Evolutionary conservation across 37 sponge, comb jelly and placozoan genomes (phyloP), one percentile per base, ranked within the genome.

Genomic region (Haliclona indistincta): DNA sequence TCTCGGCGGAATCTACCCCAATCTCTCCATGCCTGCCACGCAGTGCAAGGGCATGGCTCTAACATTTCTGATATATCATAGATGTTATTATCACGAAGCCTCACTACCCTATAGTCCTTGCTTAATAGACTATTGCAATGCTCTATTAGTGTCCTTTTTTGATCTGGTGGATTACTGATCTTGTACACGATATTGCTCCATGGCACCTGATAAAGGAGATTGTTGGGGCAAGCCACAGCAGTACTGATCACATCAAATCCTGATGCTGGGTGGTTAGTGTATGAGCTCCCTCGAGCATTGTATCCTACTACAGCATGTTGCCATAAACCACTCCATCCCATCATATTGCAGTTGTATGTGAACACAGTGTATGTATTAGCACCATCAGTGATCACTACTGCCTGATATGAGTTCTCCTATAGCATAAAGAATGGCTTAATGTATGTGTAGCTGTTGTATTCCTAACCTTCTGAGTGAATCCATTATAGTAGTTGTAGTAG

Each of bases 391-490:
- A 86, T 66, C n/a, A 92, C 67, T 30, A 83, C 61, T 38, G 81
- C 84, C 67, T 92, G 93, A 52, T 68, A 92, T 30, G 88, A 79
- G 63, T 86, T 79, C 0, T 17, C 38, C 86, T n/a, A n/a, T n/a
- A n/a, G n/a, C n/a, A n/a, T n/a, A n/a, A n/a, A n/a, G n/a, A n/a
- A n/a, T n/a, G n/a, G n/a, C n/a, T n/a, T n/a, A n/a, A n/a, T n/a
- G n/a, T n/a, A n/a, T n/a, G n/a, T n/a, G n/a, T n/a, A n/a, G n/a
- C n/a, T n/a, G n/a, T n/a, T n/a, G n/a, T n/a, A n/a, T n/a, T n/a
- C n/a, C 60, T 25, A 25, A 58, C 60, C 11, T 58, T 58, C 7
- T 58, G 22, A 58, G 60, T n/a, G 28, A 58, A 58, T 7, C 6
- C 13, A 25, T 20, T 8, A 58, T 25, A 7, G 7, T 58, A 25